Conservation (phyloP, 2,888 invertebrate genomes). For the Harpalus rufipes region DNA sequence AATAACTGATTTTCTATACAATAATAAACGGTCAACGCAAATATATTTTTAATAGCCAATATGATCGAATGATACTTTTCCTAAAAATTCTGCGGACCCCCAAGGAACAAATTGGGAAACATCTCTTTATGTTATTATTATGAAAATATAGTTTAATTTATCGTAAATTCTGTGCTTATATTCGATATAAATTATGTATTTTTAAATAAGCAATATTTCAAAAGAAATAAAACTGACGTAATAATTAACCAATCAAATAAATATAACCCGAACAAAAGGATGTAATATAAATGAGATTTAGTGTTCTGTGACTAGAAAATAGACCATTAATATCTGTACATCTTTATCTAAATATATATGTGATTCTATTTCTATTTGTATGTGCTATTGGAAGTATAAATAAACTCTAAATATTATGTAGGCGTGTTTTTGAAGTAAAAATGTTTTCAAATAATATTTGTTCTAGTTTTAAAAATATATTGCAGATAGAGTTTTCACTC, state of each 20-base stretch:
- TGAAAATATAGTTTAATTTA: too few relatives aligned
- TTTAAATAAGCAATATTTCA: too few relatives aligned
- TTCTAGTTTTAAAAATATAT: conserved; percentile 42
- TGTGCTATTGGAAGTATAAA: conserved; percentile 40
- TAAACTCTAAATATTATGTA: conserved; percentile 30
- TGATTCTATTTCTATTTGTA: conserved; percentile 39
- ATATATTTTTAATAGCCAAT: too few relatives aligned
- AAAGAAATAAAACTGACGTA: background rate
- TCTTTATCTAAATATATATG: conserved; percentile 2
- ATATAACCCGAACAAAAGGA: background rate
- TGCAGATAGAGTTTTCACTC: background rate
- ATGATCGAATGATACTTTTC: too few relatives aligned
- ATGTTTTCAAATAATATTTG: conserved; percentile 8
- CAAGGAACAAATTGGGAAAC: too few relatives aligned
- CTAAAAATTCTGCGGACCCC: too few relatives aligned
- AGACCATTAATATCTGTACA: conserved; percentile 12
- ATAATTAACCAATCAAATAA: background rate
- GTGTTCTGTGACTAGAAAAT: background rate
- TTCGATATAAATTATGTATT: too few relatives aligned
- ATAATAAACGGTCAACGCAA: too few relatives aligned
- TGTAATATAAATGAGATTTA: conserved; percentile 12
- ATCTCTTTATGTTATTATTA: too few relatives aligned
- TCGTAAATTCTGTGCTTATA: too few relatives aligned
- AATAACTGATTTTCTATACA: too few relatives aligned
- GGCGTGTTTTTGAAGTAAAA: conserved; percentile 45